Conservation (phyloP, 2,888 invertebrate species). For the Tipula vernalis region DNA sequence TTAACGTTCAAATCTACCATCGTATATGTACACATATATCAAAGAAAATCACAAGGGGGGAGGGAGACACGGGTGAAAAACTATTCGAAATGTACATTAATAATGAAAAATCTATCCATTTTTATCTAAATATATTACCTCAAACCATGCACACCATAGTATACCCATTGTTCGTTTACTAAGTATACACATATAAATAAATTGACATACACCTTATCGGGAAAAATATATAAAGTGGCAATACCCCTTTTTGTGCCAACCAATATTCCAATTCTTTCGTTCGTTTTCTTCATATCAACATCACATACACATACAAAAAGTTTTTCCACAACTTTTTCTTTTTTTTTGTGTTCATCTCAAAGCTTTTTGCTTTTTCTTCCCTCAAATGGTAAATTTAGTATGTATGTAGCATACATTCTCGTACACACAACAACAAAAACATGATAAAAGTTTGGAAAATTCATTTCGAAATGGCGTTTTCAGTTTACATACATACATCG, state of each 20-base stretch:
- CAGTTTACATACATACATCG: not conserved
- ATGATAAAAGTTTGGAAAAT: not conserved
- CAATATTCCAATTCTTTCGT: not conserved
- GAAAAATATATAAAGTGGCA: not conserved
- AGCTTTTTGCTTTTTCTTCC: not conserved
- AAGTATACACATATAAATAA: not conserved
- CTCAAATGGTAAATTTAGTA: not conserved
- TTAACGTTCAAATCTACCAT: not conserved
- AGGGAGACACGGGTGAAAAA: not conserved
- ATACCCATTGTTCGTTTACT: not conserved
- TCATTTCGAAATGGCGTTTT: not conserved
- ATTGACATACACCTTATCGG: not conserved
- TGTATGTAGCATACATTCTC: not conserved
- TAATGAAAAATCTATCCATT: not conserved
- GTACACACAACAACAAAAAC: not conserved
- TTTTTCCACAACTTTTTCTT: not conserved
- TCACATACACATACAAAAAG: not conserved
- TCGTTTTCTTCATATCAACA: not conserved
- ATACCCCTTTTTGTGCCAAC: not conserved
- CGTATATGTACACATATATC: not conserved
- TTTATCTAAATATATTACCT: slow-evolving; percentile 4
- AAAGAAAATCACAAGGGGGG: not conserved
- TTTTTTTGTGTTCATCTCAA: not conserved
- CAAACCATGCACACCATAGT: not conserved
- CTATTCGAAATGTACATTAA: slow-evolving; percentile 4